A percentile compares a stretch with the other conserved stretches of the same genome.
phyloP scores from a whole-genome alignment of 2,888 invertebrate species.

The Parasteatoda lunata region DNA sequence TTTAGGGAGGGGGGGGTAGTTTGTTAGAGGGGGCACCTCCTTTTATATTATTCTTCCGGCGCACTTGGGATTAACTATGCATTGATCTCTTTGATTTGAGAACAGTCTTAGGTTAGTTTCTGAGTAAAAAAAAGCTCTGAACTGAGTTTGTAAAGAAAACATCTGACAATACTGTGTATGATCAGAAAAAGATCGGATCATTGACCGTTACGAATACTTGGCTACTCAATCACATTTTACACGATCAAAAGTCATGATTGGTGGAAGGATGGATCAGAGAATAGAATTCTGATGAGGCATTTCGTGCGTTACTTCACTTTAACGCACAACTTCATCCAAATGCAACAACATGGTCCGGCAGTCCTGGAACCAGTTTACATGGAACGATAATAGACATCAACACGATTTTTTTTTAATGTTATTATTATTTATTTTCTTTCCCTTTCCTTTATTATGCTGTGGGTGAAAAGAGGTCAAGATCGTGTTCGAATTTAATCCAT shows the following conservation, averaged over 20 bases:
- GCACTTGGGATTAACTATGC: too few relatives aligned
- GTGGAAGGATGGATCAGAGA: background rate
- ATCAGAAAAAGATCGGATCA: background rate
- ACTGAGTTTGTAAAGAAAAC: too few relatives aligned
- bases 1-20: too few relatives aligned
- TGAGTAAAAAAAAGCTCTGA: too few relatives aligned
- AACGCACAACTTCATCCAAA: background rate
- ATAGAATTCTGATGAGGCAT: background rate
- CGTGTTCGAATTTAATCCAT: conserved; percentile 3
- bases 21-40: too few relatives aligned
- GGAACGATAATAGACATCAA: conserved; percentile 6
- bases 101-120: too few relatives aligned
- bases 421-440: background rate
- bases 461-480: conserved; percentile 5
- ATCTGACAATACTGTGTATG: too few relatives aligned
- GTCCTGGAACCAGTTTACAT: conserved; percentile 26
- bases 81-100: too few relatives aligned
- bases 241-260: background rate
- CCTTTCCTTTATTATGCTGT: conserved; percentile 1
- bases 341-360: conserved; percentile 26
- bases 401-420: background rate
- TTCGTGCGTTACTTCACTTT: background rate
- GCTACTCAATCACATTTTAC: background rate
- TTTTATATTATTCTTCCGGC: too few relatives aligned
- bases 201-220: background rate